These are phyloP conservation scores for Lithophane socia DNA, from an alignment of 2,888 invertebrate genomes.

Conservation along the genomic window DNA sequence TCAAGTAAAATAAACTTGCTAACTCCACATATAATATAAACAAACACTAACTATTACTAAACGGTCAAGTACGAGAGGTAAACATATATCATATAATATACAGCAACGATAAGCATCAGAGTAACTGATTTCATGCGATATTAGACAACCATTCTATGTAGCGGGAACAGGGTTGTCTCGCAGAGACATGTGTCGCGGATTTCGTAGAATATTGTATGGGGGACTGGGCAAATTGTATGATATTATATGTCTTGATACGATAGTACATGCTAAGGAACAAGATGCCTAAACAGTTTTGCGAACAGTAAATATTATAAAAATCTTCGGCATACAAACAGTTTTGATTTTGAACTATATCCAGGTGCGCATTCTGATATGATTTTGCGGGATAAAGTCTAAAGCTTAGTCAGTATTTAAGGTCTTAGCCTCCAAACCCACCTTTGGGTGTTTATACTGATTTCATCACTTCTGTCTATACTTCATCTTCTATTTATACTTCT, in stretches of 20 bases:
- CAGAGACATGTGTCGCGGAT: background rate
- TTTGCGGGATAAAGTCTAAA: background rate
- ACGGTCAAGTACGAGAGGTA: slow-evolving; percentile 38
- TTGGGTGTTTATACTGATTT: background rate
- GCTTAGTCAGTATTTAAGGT: background rate
- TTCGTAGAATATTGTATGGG: slow-evolving; percentile 3
- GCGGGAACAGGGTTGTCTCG: slow-evolving; percentile 29
- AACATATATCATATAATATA: slow-evolving; percentile 23
- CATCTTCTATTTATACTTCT: too few species aligned
- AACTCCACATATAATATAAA: slow-evolving; percentile 34
- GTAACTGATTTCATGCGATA: slow-evolving; percentile 41
- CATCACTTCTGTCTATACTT: too few species aligned
- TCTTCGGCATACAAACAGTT: background rate
- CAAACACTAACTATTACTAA: slow-evolving; percentile 33
- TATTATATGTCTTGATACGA: background rate
- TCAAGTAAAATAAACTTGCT: background rate
- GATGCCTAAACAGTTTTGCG: background rate
- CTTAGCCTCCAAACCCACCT: background rate
- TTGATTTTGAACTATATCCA: background rate
- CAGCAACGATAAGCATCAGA: slow-evolving; percentile 26
- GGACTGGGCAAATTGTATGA: background rate
- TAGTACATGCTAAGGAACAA: background rate
- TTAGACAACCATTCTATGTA: slow-evolving; percentile 21
- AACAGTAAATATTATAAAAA: background rate
- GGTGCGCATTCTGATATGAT: background rate